A percentile compares a stretch with the other conserved stretches of the same genome.
Evolutionary conservation across 2,113 vertebrate species (phyloP).

Genomic region (Oncorhynchus nerka): DNA sequence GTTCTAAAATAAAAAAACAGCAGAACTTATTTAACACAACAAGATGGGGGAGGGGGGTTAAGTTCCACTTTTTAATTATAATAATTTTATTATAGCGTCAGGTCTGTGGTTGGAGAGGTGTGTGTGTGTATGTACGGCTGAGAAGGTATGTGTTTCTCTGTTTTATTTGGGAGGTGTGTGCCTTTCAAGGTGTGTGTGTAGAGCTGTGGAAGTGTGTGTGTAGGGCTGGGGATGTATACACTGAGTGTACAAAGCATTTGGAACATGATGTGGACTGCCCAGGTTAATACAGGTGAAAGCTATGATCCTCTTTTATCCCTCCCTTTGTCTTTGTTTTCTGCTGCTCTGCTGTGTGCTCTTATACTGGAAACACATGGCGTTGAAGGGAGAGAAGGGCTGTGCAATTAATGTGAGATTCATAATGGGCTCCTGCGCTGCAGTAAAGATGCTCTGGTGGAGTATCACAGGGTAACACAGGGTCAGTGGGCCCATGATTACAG

Average conservation of each 20-base stretch:
- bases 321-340: slow-evolving; percentile 35
- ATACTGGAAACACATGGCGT: slow-evolving; percentile 18
- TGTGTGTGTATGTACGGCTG: background rate
- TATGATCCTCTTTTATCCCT: slow-evolving; percentile 5
- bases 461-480: slow-evolving; percentile 59
- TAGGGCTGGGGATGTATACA: slow-evolving; percentile 76
- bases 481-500: slow-evolving; percentile 79
- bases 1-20: background rate
- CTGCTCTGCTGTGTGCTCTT: slow-evolving; percentile 16
- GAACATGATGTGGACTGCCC: too few species aligned
- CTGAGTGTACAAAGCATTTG: slow-evolving; percentile 77
- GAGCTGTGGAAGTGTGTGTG: too few species aligned
- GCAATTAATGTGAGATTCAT: slow-evolving; percentile 55
- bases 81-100: too few species aligned
- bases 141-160: too few species aligned
- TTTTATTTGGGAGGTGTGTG: slow-evolving; percentile 23
- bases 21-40: background rate
- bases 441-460: slow-evolving; percentile 49
- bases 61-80: too few species aligned
- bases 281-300: too few species aligned
- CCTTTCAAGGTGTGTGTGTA: too few species aligned
- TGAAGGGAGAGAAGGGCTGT: slow-evolving; percentile 20
- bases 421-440: slow-evolving; percentile 40
- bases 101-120: slow-evolving; percentile 52
- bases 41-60: too few species aligned